Evolutionary conservation across 1,140 invertebrate species (phyloP).

Genomic region (Drosophila aff.): DNA sequence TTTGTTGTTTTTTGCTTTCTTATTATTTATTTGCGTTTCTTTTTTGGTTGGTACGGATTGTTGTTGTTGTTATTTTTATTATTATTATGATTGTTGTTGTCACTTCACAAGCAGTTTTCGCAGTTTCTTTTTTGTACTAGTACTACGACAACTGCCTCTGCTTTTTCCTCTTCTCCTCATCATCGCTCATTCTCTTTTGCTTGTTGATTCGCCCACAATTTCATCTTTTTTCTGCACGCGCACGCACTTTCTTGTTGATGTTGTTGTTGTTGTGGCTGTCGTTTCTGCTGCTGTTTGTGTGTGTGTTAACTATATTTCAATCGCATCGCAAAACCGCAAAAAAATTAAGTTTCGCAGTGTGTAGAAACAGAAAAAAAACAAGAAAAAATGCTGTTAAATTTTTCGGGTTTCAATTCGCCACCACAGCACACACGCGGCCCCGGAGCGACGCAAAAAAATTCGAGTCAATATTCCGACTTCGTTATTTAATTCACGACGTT

Average conservation of each 20-base stretch:
- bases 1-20: constrained; percentile 8
- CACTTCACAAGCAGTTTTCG: constrained; percentile 64
- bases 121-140: constrained; percentile 58
- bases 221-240: constrained; percentile 23
- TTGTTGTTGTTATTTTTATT: constrained; percentile 17
- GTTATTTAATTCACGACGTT: too few relatives aligned
- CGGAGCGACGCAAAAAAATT: too few relatives aligned
- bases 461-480: too few relatives aligned
- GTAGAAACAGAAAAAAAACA: constrained; percentile 37
- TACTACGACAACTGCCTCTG: constrained; percentile 52
- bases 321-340: constrained; percentile 16
- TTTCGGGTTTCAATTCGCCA: constrained; percentile 18
- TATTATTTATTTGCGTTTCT: constrained; percentile 23
- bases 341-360: not conserved
- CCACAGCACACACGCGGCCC: too few relatives aligned
- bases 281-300: constrained; percentile 11
- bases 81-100: constrained; percentile 42
- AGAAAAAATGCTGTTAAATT: constrained; percentile 27
- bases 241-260: constrained; percentile 31
- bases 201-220: constrained; percentile 59
- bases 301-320: constrained; percentile 19
- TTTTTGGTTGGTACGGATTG: constrained; percentile 25
- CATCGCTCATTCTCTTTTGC: constrained; percentile 59
- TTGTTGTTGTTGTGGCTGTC: constrained; percentile 16
- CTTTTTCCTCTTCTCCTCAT: constrained; percentile 57